phyloP scores from a whole-genome alignment of 1,140 invertebrate species.

The Cherax quadricarinatus region DNA sequence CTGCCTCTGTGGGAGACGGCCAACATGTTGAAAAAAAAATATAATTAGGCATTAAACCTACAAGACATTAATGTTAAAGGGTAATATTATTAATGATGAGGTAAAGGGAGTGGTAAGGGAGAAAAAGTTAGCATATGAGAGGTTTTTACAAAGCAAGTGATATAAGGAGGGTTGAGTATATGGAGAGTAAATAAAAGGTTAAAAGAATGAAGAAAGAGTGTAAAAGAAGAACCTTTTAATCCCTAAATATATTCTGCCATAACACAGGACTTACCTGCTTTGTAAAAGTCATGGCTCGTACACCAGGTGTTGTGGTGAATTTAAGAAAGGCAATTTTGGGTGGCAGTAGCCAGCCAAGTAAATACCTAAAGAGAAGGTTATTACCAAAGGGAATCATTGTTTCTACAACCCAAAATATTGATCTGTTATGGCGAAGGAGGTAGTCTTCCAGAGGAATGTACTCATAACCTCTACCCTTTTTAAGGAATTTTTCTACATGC shows the following conservation, averaged over 20 bases:
- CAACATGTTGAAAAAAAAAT: too few relatives aligned
- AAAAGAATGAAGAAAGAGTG: too few relatives aligned
- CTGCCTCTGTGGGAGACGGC: too few relatives aligned
- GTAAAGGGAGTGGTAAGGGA: too few relatives aligned
- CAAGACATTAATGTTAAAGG: too few relatives aligned
- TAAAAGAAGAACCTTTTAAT: too few relatives aligned
- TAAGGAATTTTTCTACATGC: slow-evolving; percentile 80
- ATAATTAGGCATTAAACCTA: too few relatives aligned
- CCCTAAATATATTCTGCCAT: not conserved
- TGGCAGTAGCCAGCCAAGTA: slow-evolving; percentile 78
- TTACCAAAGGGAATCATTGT: slow-evolving; percentile 79
- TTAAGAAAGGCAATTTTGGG: slow-evolving; percentile 79
- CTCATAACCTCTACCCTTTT: slow-evolving; percentile 78
- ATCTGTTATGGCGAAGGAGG: slow-evolving; percentile 79
- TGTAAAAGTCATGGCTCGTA: slow-evolving; percentile 80
- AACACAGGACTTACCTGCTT: slow-evolving; percentile 76
- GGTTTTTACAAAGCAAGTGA: too few relatives aligned
- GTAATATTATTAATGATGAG: too few relatives aligned
- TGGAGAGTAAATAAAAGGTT: too few relatives aligned
- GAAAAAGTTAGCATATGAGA: too few relatives aligned
- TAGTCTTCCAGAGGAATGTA: slow-evolving; percentile 80
- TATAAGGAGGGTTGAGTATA: too few relatives aligned
- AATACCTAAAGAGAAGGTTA: slow-evolving; percentile 76
- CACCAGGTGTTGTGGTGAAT: slow-evolving; percentile 79
- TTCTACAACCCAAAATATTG: slow-evolving; percentile 81